These are phyloP conservation scores for Eilema griseolum DNA, from an alignment of 2,888 invertebrate genomes.

Conservation along the genomic window DNA sequence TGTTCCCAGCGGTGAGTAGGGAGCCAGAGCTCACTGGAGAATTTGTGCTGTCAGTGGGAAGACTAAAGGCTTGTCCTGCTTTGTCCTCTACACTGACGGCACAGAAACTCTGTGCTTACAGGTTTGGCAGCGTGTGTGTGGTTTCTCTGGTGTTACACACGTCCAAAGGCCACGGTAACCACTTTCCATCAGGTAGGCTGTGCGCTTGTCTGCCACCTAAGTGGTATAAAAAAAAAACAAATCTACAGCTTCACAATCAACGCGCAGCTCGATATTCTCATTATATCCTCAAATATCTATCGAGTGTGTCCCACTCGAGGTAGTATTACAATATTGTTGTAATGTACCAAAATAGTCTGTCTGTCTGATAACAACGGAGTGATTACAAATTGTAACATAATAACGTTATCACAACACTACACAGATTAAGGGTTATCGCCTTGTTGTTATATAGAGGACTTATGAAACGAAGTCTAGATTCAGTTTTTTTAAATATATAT, in stretches of 20 bases:
- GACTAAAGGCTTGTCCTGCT: no score
- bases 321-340: not conserved
- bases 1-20: no score
- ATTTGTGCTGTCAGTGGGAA: no score
- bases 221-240: no score
- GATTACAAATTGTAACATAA: conserved; percentile 19
- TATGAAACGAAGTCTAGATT: not conserved
- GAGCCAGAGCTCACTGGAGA: no score
- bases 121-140: no score
- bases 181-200: no score
- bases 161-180: no score
- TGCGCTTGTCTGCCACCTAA: no score
- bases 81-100: no score
- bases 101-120: no score
- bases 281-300: not conserved
- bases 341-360: conserved; percentile 30
- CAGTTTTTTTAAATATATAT: not conserved
- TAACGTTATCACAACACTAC: conserved; percentile 9
- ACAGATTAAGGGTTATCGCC: conserved; percentile 14
- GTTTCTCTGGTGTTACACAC: no score
- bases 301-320: not conserved
- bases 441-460: conserved; percentile 1
- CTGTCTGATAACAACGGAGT: not conserved
- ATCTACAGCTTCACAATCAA: not conserved
- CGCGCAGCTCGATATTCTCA: not conserved